These are phyloP conservation scores for Nothobranchius kuhntae DNA, from an alignment of 2,113 vertebrate genomes.

Conservation along the genomic window DNA sequence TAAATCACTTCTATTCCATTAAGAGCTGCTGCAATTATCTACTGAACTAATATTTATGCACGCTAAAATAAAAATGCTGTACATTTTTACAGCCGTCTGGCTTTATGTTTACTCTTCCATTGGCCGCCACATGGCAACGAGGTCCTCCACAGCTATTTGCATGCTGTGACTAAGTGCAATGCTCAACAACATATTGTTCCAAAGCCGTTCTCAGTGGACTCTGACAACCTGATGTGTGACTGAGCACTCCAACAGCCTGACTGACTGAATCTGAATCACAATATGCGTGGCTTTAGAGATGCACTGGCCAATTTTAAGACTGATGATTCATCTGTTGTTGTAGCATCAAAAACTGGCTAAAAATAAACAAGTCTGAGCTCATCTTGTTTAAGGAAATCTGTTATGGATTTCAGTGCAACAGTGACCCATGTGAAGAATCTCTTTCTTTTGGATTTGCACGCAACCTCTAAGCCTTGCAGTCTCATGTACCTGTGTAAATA, in stretches of 20 bases:
- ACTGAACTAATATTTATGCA: not conserved
- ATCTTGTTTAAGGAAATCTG: no score
- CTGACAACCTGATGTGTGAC: constrained; percentile 46
- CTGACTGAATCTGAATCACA: constrained; percentile 44
- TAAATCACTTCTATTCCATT: not conserved
- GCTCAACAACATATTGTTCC: constrained; percentile 65
- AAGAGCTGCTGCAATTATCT: not conserved
- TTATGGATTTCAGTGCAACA: no score
- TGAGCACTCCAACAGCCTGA: constrained; percentile 43
- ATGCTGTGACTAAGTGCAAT: constrained; percentile 41
- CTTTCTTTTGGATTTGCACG: no score
- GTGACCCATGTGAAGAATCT: no score
- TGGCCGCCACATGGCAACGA: constrained; percentile 54
- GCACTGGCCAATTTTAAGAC: constrained; percentile 23
- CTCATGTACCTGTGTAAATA: no score
- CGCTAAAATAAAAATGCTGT: constrained; percentile 4
- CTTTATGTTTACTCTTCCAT: constrained; percentile 61
- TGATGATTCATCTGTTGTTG: constrained; percentile 20
- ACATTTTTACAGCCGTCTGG: constrained; percentile 25
- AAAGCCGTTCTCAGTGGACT: constrained; percentile 60
- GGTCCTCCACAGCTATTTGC: constrained; percentile 17
- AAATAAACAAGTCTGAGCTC: not conserved
- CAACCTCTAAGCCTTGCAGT: no score
- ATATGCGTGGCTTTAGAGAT: constrained; percentile 21
- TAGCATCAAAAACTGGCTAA: constrained; percentile 12